Conservation (phyloP, 2,113 vertebrate species). For the Lipotes vexillifer region DNA sequence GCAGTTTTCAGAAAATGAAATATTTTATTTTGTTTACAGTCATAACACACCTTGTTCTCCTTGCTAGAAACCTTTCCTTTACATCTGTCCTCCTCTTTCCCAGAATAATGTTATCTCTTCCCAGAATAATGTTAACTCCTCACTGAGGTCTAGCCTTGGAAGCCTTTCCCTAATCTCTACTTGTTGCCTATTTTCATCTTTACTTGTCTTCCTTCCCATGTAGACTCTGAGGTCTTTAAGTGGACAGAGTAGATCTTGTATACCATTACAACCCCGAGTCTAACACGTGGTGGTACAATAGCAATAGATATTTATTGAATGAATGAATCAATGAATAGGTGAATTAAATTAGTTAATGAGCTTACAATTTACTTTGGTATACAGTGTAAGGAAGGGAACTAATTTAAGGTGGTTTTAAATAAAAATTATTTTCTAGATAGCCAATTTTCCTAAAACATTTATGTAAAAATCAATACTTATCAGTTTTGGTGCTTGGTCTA, state of each 20-base stretch:
- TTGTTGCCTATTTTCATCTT: background rate
- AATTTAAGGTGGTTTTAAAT: background rate
- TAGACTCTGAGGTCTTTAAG: background rate
- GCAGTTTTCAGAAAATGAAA: conserved; percentile 3
- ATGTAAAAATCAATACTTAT: background rate
- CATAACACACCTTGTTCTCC: background rate
- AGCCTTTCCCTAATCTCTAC: background rate
- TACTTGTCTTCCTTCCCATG: background rate
- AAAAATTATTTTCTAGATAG: background rate
- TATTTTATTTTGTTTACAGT: background rate
- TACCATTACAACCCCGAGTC: background rate
- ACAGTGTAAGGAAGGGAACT: background rate
- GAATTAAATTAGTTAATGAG: background rate
- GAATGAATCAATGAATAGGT: background rate
- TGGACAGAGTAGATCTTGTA: background rate
- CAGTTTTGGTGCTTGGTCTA: background rate
- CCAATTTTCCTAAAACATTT: background rate
- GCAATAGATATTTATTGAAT: background rate
- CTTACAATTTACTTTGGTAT: background rate
- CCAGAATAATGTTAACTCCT: background rate
- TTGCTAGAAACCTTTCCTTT: background rate
- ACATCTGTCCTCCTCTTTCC: background rate
- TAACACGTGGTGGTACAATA: background rate
- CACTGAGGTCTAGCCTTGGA: background rate
- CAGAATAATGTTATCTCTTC: background rate